Percentiles rank a stretch among this genome's conserved stretches.
Conservation (phyloP, 2,797 vertebrate species). For the Gymnothorax reevesii region DNA sequence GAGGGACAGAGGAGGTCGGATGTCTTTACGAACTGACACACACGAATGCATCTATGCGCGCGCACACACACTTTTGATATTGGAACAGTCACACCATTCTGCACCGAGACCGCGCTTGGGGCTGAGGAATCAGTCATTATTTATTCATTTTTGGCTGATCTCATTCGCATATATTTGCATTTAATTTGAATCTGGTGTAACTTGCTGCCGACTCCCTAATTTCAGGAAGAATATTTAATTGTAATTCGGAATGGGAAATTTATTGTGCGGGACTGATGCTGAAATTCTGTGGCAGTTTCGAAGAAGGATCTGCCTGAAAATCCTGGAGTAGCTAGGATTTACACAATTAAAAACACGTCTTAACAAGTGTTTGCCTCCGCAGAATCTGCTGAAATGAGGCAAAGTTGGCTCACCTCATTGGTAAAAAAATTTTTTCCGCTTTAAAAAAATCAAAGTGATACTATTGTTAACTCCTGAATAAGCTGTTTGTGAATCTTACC, state of each 20-base stretch:
- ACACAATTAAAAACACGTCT: too few species aligned
- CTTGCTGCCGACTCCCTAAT: neutral
- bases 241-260: neutral
- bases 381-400: too few species aligned
- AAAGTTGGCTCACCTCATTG: too few species aligned
- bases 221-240: neutral
- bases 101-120: neutral
- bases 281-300: neutral
- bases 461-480: too few species aligned
- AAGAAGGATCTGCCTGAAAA: neutral
- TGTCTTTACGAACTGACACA: neutral
- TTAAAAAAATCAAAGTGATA: too few species aligned
- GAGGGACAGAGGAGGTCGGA: neutral
- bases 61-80: neutral
- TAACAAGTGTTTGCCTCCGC: too few species aligned
- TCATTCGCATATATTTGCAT: slow-evolving; percentile 12
- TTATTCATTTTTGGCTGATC: neutral
- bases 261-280: neutral
- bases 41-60: neutral
- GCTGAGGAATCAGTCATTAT: neutral
- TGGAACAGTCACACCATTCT: neutral
- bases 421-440: too few species aligned
- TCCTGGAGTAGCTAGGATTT: too few species aligned
- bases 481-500: too few species aligned
- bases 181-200: slow-evolving; percentile 1